Evolutionary conservation across 1,140 invertebrate species (phyloP), one percentile per base, ranked within the genome.

Genomic region (Caligus rogercresseyi): DNA sequence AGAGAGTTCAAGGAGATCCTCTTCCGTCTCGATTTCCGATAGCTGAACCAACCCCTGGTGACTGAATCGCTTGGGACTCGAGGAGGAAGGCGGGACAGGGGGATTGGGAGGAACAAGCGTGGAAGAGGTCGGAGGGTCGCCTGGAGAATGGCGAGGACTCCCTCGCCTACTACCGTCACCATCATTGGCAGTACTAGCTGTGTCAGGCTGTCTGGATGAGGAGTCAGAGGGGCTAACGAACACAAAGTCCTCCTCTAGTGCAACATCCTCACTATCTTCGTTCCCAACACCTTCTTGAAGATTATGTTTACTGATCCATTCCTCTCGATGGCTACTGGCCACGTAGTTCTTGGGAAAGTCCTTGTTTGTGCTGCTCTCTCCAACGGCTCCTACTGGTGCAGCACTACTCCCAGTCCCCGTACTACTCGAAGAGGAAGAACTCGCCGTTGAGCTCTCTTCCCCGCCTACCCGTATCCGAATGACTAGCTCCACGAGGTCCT

Each of bases 1-100:
- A 56, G 51, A 58, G n/a, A 63, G 24, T 16, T 63, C 61, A 26
- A 20, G 18, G n/a, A 63, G 16, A 25, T 63, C 61, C 13, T 63
- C 61, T 1, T 20, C 23, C 19, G 43, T 58, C 25, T 63, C 43
- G 21, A 63, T 63, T 25, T 63, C 61, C 19, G 61, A 63, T 19
- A 63, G 31, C 18, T 63, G 52, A 11, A 63, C 61, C 20, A 63
- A 16, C 21, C 52, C 61, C 21, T 55, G 61, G 19, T 54, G 14
- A 24, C 43, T 51, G 57, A 63, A 63, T 14, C 61, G 51, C 3
- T 51, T 51, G 1, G 61, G 61, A 63, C 61, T 63, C 11, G 11
- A 13, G 11, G 25, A n/a, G 7, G 26, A 4, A 25, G 61, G 25
- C 55, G 51, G 21, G 1, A 24, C n/a, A 15, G 16, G 25, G 2